These are phyloP conservation scores for Desoria tigrina DNA, from an alignment of 2,888 invertebrate genomes.

Conservation along the genomic window DNA sequence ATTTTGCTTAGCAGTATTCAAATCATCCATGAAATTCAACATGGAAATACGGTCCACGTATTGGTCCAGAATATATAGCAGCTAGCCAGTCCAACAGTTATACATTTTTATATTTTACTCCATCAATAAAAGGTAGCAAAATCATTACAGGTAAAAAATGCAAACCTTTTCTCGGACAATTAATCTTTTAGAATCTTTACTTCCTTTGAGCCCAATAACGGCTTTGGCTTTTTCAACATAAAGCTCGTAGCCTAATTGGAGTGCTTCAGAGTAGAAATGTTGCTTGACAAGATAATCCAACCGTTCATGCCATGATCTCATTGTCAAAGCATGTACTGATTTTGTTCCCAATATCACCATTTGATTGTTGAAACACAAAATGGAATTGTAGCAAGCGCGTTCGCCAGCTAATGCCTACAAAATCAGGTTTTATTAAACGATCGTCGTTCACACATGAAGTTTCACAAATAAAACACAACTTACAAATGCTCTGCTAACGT, in stretches of 20 bases:
- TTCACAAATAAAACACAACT: constrained; percentile 48
- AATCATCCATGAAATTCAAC: constrained; percentile 51
- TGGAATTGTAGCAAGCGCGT: constrained; percentile 73
- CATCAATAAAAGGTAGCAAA: background rate
- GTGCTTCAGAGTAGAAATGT: constrained; percentile 63
- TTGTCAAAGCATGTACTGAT: constrained; percentile 63
- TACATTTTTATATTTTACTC: background rate
- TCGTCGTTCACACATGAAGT: background rate
- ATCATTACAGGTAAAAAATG: background rate
- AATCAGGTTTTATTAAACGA: constrained; percentile 30
- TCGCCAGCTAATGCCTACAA: constrained; percentile 69
- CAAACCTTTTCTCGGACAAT: constrained; percentile 58
- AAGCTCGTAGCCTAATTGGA: constrained; percentile 65
- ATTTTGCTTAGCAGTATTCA: constrained; percentile 51
- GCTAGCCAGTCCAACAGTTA: constrained; percentile 47
- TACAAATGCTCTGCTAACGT: constrained; percentile 77
- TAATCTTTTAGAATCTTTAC: constrained; percentile 59
- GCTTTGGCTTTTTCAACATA: constrained; percentile 67
- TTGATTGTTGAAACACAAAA: constrained; percentile 69
- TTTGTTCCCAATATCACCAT: constrained; percentile 70
- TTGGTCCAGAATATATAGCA: constrained; percentile 56
- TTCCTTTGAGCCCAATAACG: constrained; percentile 63
- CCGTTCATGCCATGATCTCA: constrained; percentile 61
- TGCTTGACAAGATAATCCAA: constrained; percentile 60
- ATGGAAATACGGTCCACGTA: constrained; percentile 55